Base-by-base conservation (phyloP, 2,113 vertebrate species). In the Ranitomeya imitator region DNA sequence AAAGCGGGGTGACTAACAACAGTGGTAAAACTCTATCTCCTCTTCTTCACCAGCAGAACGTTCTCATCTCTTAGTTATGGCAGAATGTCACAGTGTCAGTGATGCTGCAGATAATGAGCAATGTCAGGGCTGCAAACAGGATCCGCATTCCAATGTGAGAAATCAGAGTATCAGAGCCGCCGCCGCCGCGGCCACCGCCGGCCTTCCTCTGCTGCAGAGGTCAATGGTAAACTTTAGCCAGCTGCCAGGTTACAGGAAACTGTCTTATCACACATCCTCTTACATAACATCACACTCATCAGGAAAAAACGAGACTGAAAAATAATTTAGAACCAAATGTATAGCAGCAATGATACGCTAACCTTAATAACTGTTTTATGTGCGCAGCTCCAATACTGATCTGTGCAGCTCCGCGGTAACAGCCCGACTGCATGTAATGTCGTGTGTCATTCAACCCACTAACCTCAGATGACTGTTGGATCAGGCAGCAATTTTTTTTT, bases 91-190 rank as follows among this genome's bases (percentile, higher is more conserved):
- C 18, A 13, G 37, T 45, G 59, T 45, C 9, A 45, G 57, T 2
- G 60, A 82, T 63, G 79, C 26, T 16, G 59, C 18, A 21, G 11
- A 37, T 45, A 12, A 13, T 76, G 57, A 60, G 84, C 61, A 74
- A 76, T 23, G 18, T 61, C 84, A 77, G 55, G 18, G 77, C 13
- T 76, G 7, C 57, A 85, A 31, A 76, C 52, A 73, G 69, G 52
- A 85, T 73, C 73, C 31, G 69, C 52, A 60, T 76, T 85, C 71
- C 84, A 57, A 16, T 51, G 26, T 45, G 1, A 51, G 55, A 61
- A 61, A 85, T 85, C 69, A 85, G 83, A 82, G 55, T 26, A 61
- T 37, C 15, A 37, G 84, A 0, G 69, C 23, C 54, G 26, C 23
- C 16, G 26, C 23, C 16, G 26, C 37, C 3, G 37, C 3, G 37